Evolutionary conservation across 2,797 vertebrate genomes (phyloP).

Genomic region (Hydrophis major): DNA sequence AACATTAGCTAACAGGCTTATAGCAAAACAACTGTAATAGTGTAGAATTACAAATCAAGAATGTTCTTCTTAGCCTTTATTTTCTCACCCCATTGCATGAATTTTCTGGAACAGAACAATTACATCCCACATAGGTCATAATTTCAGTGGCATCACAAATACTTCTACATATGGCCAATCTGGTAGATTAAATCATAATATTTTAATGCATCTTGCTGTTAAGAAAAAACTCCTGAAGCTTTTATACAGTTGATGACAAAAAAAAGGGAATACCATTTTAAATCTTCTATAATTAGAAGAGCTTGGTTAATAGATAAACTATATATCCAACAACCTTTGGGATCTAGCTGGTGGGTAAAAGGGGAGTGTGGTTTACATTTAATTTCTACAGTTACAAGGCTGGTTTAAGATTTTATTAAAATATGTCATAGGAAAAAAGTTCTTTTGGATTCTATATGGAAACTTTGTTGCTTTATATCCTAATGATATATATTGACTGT

Average conservation of each 20-base stretch:
- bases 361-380: not conserved
- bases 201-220: not conserved
- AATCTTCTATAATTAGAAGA: not conserved
- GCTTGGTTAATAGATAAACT: not conserved
- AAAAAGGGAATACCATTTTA: not conserved
- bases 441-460: not conserved
- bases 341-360: not conserved
- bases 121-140: not conserved
- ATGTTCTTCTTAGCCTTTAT: not conserved
- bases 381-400: not conserved
- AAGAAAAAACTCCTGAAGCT: not conserved
- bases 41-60: not conserved
- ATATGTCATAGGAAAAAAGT: not conserved
- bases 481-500: too few species aligned
- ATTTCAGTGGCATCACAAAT: not conserved
- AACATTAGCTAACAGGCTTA: fast-evolving
- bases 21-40: not conserved
- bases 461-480: too few species aligned
- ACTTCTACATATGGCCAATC: not conserved
- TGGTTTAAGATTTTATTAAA: not conserved
- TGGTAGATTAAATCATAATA: not conserved
- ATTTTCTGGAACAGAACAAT: not conserved
- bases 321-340: not conserved
- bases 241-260: not conserved
- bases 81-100: not conserved